These are phyloP conservation scores for Lamellibrachia satsuma DNA, from an alignment of 2,888 invertebrate genomes.

Conservation along the genomic window DNA sequence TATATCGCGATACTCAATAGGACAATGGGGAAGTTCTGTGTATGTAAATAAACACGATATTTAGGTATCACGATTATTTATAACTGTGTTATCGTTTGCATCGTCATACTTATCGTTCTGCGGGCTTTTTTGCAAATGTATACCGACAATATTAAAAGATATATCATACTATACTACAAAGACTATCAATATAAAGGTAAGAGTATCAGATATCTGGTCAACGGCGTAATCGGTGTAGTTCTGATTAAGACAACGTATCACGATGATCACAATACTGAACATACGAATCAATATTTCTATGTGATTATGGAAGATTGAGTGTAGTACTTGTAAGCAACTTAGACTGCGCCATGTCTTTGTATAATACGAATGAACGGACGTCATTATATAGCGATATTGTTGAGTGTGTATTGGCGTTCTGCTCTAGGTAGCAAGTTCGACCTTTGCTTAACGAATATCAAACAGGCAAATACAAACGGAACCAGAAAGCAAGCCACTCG, in stretches of 20 bases:
- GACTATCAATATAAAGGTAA: neutral
- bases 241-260: neutral
- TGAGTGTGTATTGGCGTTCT: neutral
- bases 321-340: neutral
- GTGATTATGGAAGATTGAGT: neutral
- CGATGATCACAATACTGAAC: neutral
- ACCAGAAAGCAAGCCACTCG: neutral
- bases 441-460: neutral
- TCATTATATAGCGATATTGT: neutral
- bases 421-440: neutral
- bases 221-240: neutral
- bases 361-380: neutral
- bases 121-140: neutral
- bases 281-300: neutral
- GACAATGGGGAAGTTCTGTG: neutral
- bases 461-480: neutral
- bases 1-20: neutral
- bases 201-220: neutral
- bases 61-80: neutral
- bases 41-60: neutral
- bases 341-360: neutral
- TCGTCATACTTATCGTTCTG: neutral
- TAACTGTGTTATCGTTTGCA: neutral
- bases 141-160: neutral
- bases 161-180: neutral